Evolutionary conservation across 2,888 invertebrate genomes (phyloP), one percentile per base, ranked within the genome.

Genomic region (Dermolepida albohirtum): DNA sequence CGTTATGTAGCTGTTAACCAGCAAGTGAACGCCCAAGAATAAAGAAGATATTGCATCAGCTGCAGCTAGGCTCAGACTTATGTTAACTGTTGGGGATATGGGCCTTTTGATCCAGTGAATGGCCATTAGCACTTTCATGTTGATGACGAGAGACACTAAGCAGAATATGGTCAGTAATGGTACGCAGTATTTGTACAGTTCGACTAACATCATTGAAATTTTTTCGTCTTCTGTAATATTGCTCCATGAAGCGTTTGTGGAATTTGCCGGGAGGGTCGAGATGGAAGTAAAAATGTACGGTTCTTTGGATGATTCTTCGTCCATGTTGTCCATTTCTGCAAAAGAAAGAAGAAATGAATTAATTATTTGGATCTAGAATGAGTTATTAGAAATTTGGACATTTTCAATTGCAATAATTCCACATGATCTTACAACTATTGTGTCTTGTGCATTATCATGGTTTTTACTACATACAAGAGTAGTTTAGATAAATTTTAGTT

Each of bases 21-120:
- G 78, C 10, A 89, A 77, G 5, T 87, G 86, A 1, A 85, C 72
- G 0, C 86, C 88, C 44, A 88, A 78, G 47, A 87, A 79, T 22
- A 84, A 76, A 2, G 88, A 86, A 7, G 88, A 86, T 71, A 85
- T 84, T 0, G 87, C 86, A 76, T 89, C 88, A 0, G 89, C 88
- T 1, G 85, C 85, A 2, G 88, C 87, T 52, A 89, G 78, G 72
- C 88, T 88, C 14, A 89, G 78, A 71, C 87, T 87, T 65, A 89
- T 86, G 73, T 86, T 85, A n/a, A 88, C 77, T 1, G 88, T 88
- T 0, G 88, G 87, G 1, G 87, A 85, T 73, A 89, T 78, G 0
- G 87, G 86, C 55, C 85, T 82, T 47, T 86, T 80, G 41, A 88
- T 85, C 87, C 88, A 89, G 52, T 84, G 81, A 1, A 85, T 84